Evolutionary conservation across 2,113 vertebrate genomes (phyloP), one percentile per base, ranked within the genome.

Genomic region (Osmerus eperlanus): DNA sequence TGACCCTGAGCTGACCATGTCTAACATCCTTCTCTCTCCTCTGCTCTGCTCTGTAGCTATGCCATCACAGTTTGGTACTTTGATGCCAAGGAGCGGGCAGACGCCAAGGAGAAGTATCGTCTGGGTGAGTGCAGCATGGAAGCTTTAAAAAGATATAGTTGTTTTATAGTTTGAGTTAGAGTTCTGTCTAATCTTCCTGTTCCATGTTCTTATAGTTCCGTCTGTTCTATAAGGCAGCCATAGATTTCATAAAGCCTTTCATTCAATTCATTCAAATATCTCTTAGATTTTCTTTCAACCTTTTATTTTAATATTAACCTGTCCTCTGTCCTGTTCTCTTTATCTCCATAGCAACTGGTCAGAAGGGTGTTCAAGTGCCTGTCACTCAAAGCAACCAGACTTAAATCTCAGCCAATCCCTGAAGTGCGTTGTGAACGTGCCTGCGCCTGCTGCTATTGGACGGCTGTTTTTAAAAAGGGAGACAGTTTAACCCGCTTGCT

Each of bases 1-100:
- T 29, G 21, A 25, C 25, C 4, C 21, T 29, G 21, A 25, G 60
- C 23, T 62, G 23, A 13, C 21, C 13, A 25, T 28, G 12, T 62
- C 1, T 28, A 25, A 25, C n/a, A 18, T 36, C 16, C 18, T 25
- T 64, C 29, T 41, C 5, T 52, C 18, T 16, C 29, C 3, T 73
- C 6, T 72, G 21, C 65, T 2, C 47, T 54, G 61, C 63, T 71
- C 59, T 85, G 56, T 81, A 97, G 95, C 81, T 97, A 94, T 77
- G 95, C 95, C 84, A 96, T 97, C 90, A 97, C 95, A 18, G 94
- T 97, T 88, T 97, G 95, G 95, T 97, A 96, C 93, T 97, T 97
- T 83, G 95, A 97, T 78, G 94, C 95, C 76, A 94, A 96, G 91
- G 95, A 97, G 85, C 86, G 95, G 79, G 91, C 93, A 41, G 93